A percentile compares a stretch with the other conserved stretches of the same genome.
Evolutionary conservation across 2,888 invertebrate genomes (phyloP).

Genomic region (Prenolepis imparis): DNA sequence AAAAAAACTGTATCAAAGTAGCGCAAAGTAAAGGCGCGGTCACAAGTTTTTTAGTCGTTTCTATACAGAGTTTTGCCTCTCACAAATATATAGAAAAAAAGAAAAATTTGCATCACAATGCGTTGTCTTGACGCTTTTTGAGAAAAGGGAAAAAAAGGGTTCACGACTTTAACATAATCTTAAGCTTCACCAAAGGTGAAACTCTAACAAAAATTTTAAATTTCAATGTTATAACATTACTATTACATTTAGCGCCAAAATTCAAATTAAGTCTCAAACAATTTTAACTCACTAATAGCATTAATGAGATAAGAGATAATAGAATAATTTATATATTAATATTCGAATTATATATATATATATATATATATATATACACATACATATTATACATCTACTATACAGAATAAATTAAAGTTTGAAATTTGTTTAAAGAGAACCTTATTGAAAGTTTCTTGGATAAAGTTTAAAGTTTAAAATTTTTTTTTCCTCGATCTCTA

Average conservation of each 20-base stretch:
- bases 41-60: slow-evolving; percentile 12
- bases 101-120: neutral
- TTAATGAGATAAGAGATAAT: neutral
- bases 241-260: neutral
- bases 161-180: slow-evolving; percentile 21
- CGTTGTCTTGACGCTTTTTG: too few species aligned
- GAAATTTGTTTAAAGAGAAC: neutral
- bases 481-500: neutral
- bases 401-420: neutral
- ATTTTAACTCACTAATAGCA: neutral
- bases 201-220: slow-evolving; percentile 30
- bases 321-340: neutral
- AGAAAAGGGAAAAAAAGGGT: neutral
- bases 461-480: neutral
- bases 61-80: neutral
- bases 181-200: neutral
- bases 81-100: slow-evolving; percentile 14
- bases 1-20: neutral
- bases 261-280: neutral
- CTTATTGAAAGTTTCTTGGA: neutral
- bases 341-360: neutral
- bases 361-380: neutral
- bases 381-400: neutral
- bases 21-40: neutral
- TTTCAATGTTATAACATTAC: slow-evolving; percentile 11